Evolutionary conservation across 1,140 invertebrate genomes (phyloP), one percentile per base, ranked within the genome.

Genomic region (Drosophila sechellia): DNA sequence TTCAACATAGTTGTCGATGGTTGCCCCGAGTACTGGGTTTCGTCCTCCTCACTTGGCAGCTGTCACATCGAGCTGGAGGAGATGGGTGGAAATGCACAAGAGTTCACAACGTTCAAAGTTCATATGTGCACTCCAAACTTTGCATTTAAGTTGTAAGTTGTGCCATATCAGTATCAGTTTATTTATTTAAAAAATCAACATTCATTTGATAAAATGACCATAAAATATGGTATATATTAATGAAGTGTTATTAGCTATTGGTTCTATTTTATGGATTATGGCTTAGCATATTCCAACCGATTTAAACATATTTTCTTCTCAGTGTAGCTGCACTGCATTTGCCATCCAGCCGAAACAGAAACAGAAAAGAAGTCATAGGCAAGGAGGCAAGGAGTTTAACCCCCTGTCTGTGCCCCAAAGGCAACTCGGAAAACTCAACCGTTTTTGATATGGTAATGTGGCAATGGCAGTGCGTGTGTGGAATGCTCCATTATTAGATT

Each of bases 361-460:
- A 22, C n/a, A 17, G 11, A 5, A 4, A 8, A 4, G 15, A 13
- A 11, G 0, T 45, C 8, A 11, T 13, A n/a, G 15, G 42, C 13
- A 4, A 25, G n/a, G n/a, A 3, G 39, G 35, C 3, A 12, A 42
- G 37, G n/a, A 55, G 59, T 13, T 27, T 22, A 40, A 34, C 63
- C 35, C 55, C 53, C 8, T 57, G 77, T 79, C 77, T 79, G 39
- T 79, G 70, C 77, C 77, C 70, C 39, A 20, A 27, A 63, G 80
- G 71, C 31, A 31, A 31, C 80, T 53, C 46, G 58, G 45, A 48
- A 13, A 39, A 34, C 45, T 39, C 52, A 37, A 43, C 42, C 70
- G 76, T 85, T 89, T 87, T 83, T 87, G 83, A 87, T 87, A 87
- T 87, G 83, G 75, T 87, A 89, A 89, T 87, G 84, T 77, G 83